Percentiles rank a stretch among this genome's conserved stretches.
Conservation (phyloP, 2,797 vertebrate genomes). For the Hozukius guyotensis region DNA sequence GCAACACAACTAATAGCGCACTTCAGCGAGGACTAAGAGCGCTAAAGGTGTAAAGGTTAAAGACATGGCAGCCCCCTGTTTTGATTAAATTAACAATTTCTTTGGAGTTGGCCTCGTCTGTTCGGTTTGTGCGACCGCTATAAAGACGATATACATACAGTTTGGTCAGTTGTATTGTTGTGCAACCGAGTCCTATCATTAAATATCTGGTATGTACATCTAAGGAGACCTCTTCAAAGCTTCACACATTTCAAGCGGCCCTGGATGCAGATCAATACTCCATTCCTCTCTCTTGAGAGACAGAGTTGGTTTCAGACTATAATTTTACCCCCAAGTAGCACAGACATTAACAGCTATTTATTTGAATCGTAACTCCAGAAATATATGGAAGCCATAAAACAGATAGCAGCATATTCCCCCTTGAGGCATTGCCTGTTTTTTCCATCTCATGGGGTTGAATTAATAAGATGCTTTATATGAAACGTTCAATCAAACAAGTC, state of each 20-base stretch:
- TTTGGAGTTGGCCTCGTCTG: background rate
- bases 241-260: constrained; percentile 43
- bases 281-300: constrained; percentile 35
- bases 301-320: constrained; percentile 46
- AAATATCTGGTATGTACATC: constrained; percentile 30
- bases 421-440: constrained; percentile 48
- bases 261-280: constrained; percentile 63
- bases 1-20: constrained; percentile 24
- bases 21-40: constrained; percentile 1
- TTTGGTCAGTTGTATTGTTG: background rate
- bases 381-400: constrained; percentile 63
- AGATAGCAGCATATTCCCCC: constrained; percentile 49
- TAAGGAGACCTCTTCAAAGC: constrained; percentile 28
- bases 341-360: constrained; percentile 60
- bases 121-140: background rate
- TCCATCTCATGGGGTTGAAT: constrained; percentile 56
- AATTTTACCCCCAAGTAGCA: constrained; percentile 56
- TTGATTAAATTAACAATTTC: background rate
- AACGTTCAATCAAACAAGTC: constrained; percentile 62
- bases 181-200: constrained; percentile 9
- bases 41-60: constrained; percentile 42
- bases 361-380: constrained; percentile 54
- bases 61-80: constrained; percentile 5
- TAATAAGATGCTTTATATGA: constrained; percentile 59
- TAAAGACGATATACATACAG: background rate